phyloP scores from a whole-genome alignment of 2,888 invertebrate species.

The Synanthedon andrenaeformis region DNA sequence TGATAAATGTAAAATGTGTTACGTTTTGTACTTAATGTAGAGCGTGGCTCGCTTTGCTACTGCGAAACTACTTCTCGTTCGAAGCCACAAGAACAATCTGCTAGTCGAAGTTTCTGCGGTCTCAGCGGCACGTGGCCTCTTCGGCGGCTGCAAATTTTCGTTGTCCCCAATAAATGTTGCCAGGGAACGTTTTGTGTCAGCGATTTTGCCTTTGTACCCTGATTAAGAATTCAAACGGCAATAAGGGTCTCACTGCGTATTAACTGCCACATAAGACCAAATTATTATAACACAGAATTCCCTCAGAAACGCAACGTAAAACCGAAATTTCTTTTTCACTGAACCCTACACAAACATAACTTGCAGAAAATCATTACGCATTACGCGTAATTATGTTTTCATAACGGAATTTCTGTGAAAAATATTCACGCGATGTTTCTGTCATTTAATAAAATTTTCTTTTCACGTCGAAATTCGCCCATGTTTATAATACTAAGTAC shows the following conservation, averaged over 20 bases:
- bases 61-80: background rate
- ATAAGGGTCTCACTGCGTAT: background rate
- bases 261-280: background rate
- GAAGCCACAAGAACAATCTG: background rate
- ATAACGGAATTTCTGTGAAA: too few species aligned
- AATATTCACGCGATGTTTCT: too few species aligned
- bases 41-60: too few species aligned
- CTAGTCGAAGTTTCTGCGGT: background rate
- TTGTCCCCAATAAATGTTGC: background rate
- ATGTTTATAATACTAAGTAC: too few species aligned
- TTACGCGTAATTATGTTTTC: too few species aligned
- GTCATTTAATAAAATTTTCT: too few species aligned
- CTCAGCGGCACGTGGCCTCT: background rate
- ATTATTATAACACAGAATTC: background rate
- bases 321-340: background rate
- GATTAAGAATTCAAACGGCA: background rate
- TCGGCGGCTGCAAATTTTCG: background rate
- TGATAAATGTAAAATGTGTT: too few species aligned
- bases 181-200: background rate
- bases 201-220: background rate
- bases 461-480: too few species aligned
- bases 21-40: too few species aligned
- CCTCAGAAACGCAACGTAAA: background rate
- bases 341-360: background rate
- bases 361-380: too few species aligned